Evolutionary conservation across 2,888 invertebrate genomes (phyloP).

Genomic region (Pachycephus smyrnensis): DNA sequence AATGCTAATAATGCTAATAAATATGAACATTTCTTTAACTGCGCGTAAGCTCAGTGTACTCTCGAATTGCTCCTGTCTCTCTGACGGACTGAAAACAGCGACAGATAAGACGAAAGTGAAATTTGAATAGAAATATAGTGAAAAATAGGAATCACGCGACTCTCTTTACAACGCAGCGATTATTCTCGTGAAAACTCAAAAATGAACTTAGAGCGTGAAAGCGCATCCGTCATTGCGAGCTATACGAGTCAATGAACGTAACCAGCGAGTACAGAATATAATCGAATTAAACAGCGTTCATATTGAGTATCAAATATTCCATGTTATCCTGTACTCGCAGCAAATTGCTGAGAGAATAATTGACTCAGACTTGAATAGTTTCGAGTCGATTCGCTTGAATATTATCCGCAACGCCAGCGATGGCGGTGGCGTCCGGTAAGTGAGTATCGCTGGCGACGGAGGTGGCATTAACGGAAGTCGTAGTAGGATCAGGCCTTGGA

Average conservation of each 20-base stretch:
- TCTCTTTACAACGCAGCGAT: background rate
- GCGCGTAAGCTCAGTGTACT: background rate
- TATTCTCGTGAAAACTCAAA: background rate
- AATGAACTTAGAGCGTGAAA: background rate
- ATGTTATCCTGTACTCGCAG: background rate
- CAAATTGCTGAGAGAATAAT: background rate
- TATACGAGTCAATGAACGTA: background rate
- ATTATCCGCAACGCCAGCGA: conserved; percentile 25
- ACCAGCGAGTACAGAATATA: background rate
- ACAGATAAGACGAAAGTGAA: background rate
- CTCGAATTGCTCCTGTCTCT: background rate
- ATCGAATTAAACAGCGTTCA: background rate
- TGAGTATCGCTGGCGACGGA: conserved; percentile 18
- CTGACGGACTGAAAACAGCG: background rate
- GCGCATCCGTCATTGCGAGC: background rate
- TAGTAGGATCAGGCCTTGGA: conserved; percentile 7
- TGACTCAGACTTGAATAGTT: conserved; percentile 27
- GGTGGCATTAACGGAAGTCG: conserved; percentile 12
- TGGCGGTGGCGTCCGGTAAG: conserved; percentile 25
- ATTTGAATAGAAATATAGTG: background rate
- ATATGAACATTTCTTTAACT: background rate
- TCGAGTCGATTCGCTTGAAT: conserved; percentile 32
- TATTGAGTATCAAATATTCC: background rate
- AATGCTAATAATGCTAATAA: background rate
- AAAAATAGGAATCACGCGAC: background rate